phyloP scores from a whole-genome alignment of 2,797 vertebrate species.

The Geotria australis region DNA sequence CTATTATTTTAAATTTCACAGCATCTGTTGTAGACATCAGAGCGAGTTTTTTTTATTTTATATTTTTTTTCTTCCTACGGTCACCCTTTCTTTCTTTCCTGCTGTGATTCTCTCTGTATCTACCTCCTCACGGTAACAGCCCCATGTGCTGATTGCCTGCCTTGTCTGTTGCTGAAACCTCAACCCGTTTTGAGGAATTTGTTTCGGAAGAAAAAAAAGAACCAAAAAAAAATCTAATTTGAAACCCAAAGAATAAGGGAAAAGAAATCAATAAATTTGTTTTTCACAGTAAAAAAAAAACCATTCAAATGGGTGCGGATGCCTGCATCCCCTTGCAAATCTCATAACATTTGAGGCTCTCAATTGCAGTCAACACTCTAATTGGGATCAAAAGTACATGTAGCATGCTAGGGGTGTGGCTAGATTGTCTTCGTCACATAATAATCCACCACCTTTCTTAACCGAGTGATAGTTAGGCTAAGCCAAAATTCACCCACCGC shows the following conservation, averaged over 20 bases:
- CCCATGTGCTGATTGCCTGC: neutral
- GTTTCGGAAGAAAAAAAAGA: neutral
- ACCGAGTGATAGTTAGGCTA: too few species aligned
- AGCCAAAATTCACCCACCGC: too few species aligned
- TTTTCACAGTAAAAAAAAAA: too few species aligned
- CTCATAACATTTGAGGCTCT: neutral
- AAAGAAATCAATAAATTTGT: too few species aligned
- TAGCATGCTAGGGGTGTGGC: neutral
- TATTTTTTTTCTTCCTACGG: neutral
- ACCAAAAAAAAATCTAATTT: too few species aligned
- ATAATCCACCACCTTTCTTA: too few species aligned
- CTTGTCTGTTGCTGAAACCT: neutral
- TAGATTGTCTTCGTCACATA: too few species aligned
- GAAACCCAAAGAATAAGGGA: too few species aligned
- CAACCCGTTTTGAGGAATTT: neutral
- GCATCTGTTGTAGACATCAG: too few species aligned
- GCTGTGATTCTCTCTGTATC: neutral
- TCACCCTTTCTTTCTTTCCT: neutral
- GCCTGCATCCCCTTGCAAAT: neutral
- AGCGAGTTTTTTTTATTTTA: neutral
- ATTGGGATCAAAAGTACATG: neutral
- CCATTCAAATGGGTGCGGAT: too few species aligned
- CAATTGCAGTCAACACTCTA: neutral
- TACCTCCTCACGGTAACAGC: neutral
- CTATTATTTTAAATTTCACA: too few species aligned